phyloP scores from a whole-genome alignment of 2,113 vertebrate genomes.

The Paradoxurus hermaphroditus region DNA sequence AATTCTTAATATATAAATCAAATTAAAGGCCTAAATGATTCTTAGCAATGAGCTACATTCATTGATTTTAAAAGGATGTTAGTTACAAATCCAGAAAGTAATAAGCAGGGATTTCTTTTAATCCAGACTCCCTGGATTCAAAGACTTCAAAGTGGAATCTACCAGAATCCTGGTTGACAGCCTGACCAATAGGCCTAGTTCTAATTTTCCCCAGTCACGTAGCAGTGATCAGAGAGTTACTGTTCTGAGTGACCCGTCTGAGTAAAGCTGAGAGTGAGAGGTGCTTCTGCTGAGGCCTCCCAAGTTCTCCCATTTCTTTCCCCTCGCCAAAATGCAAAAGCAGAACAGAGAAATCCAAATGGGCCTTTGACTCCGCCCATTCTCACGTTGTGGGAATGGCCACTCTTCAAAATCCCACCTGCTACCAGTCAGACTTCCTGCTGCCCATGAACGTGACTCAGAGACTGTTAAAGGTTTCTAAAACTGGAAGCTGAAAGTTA shows the following conservation, averaged over 20 bases:
- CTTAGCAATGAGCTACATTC: neutral
- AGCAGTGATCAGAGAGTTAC: neutral
- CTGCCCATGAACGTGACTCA: neutral
- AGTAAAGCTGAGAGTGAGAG: neutral
- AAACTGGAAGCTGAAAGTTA: neutral
- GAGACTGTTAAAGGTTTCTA: neutral
- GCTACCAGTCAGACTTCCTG: neutral
- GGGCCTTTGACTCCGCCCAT: neutral
- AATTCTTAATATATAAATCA: neutral
- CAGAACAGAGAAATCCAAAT: neutral
- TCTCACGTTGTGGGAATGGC: neutral
- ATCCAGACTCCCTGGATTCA: neutral
- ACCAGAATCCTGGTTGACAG: neutral
- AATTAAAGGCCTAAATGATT: neutral
- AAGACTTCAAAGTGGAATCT: neutral
- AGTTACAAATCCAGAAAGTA: neutral
- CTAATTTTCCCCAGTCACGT: neutral
- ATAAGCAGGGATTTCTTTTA: neutral
- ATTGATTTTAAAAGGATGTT: conserved; percentile 26
- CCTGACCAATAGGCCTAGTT: neutral
- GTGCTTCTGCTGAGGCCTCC: neutral
- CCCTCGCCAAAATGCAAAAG: neutral
- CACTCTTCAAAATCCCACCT: neutral
- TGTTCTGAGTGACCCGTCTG: neutral
- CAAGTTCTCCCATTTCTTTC: neutral